A percentile compares a stretch with the other conserved stretches of the same genome.
phyloP scores from a whole-genome alignment of 2,888 invertebrate species.

The Aphidoletes aphidimyza region DNA sequence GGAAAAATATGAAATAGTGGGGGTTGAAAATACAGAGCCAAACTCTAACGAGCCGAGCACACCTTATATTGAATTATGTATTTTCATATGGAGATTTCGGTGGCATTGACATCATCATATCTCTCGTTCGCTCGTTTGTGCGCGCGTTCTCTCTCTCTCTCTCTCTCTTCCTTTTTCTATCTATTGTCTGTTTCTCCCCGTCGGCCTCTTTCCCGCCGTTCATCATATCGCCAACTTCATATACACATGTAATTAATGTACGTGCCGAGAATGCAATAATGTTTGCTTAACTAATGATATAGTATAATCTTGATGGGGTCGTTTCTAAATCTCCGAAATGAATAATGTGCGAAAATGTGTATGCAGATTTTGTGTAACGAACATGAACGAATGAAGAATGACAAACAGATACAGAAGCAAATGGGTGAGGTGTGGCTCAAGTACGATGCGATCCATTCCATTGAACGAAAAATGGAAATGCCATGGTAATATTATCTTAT shows the following conservation, averaged over 20 bases:
- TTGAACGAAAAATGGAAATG: slow-evolving; percentile 11
- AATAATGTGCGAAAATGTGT: slow-evolving; percentile 46
- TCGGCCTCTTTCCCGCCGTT: too few relatives aligned
- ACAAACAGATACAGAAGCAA: background rate
- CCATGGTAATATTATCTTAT: slow-evolving; percentile 21
- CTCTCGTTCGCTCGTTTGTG: too few relatives aligned
- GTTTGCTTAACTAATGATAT: slow-evolving; percentile 46
- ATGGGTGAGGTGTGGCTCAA: background rate
- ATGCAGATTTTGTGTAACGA: background rate
- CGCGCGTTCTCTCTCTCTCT: background rate
- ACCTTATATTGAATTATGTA: slow-evolving; percentile 29
- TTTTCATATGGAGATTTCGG: background rate
- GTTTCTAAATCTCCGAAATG: slow-evolving; percentile 35
- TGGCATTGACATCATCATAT: background rate
- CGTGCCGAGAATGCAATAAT: slow-evolving; percentile 46
- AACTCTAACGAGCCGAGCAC: background rate
- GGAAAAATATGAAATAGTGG: slow-evolving; percentile 34
- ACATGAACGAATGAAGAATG: background rate
- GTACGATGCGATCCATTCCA: background rate
- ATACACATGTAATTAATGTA: slow-evolving; percentile 43
- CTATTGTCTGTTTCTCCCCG: too few relatives aligned
- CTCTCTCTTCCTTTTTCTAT: too few relatives aligned
- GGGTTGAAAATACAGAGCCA: background rate
- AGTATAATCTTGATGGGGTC: slow-evolving; percentile 37
- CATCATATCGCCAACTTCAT: background rate